A percentile compares a stretch with the other conserved stretches of the same genome.
Evolutionary conservation across 2,888 invertebrate species (phyloP).

Genomic region (Cyrtodaria siliqua): DNA sequence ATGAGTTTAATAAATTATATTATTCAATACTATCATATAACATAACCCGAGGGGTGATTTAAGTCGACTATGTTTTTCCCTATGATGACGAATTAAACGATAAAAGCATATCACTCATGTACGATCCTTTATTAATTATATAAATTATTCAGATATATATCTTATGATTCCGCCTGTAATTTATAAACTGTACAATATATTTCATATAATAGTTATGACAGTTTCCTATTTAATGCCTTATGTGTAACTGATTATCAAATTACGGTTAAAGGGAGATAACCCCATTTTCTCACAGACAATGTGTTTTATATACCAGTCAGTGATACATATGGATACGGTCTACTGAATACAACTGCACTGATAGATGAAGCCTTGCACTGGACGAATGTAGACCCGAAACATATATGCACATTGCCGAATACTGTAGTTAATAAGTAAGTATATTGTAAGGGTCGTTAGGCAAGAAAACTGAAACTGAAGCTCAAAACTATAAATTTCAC

Average conservation of each 20-base stretch:
- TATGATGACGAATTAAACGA: too few relatives aligned
- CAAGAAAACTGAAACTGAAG: too few relatives aligned
- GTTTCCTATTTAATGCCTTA: too few relatives aligned
- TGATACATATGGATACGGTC: constrained; percentile 45
- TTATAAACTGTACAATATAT: too few relatives aligned
- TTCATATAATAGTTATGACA: too few relatives aligned
- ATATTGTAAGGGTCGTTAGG: too few relatives aligned
- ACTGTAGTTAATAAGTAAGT: constrained; percentile 5
- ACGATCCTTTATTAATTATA: neutral
- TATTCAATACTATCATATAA: neutral
- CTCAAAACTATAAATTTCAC: too few relatives aligned
- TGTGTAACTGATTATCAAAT: too few relatives aligned
- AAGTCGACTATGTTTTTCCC: neutral
- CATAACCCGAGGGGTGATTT: neutral
- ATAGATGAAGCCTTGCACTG: constrained; percentile 19
- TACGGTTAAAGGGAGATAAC: too few relatives aligned
- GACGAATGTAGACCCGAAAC: constrained; percentile 15
- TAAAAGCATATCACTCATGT: too few relatives aligned
- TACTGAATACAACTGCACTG: constrained; percentile 21
- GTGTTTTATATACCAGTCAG: constrained; percentile 18
- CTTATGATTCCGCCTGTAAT: neutral
- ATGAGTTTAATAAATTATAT: neutral
- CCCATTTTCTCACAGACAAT: too few relatives aligned
- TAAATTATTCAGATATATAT: neutral
- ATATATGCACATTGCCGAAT: constrained; percentile 2